Base-by-base conservation (phyloP, 2,888 invertebrate species). In the Caenorhabditis panamensis region DNA sequence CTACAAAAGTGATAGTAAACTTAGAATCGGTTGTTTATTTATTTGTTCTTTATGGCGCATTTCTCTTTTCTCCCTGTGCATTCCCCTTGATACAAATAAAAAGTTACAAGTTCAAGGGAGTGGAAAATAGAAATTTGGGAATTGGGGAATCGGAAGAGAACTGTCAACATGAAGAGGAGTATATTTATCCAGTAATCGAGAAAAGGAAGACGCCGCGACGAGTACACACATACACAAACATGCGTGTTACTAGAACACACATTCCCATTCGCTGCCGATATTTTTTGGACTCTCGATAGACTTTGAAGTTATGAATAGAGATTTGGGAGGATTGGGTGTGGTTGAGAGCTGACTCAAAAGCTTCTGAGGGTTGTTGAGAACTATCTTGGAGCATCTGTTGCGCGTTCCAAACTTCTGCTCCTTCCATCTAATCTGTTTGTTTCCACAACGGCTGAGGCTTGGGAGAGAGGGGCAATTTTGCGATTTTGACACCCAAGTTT, bases 111-210 rank as follows among this genome's bases (percentile, higher is more conserved):
- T 18, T 8, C n/a, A n/a, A n/a, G n/a, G n/a, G n/a, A n/a, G n/a
- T n/a, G n/a, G n/a, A n/a, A n/a, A n/a, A n/a, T n/a, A n/a, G n/a
- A n/a, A n/a, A n/a, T n/a, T n/a, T n/a, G n/a, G n/a, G n/a, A n/a
- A n/a, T n/a, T n/a, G n/a, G n/a, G 31, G 36, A 41, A 59, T 6
- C 37, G 20, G 58, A 18, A 37, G 24, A 59, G 37, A 61, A 58
- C 9, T 49, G 49, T 22, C 22, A 22, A 49, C 18, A 49, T 1
- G 5, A n/a, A n/a, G n/a, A n/a, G 8, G 9, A 37, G 58, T 36
- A 20, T 58, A 36, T 58, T 58, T 58, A 58, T 20, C 58, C 58
- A 58, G 58, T 58, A 58, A 58, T 58, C 58, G 58, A 58, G 59
- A 59, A 59, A 24, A 59, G 37, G 20, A 59, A 22, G 18, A 36